Conservation (phyloP, 1,140 invertebrate species). For the Meloidogyne hapla region DNA sequence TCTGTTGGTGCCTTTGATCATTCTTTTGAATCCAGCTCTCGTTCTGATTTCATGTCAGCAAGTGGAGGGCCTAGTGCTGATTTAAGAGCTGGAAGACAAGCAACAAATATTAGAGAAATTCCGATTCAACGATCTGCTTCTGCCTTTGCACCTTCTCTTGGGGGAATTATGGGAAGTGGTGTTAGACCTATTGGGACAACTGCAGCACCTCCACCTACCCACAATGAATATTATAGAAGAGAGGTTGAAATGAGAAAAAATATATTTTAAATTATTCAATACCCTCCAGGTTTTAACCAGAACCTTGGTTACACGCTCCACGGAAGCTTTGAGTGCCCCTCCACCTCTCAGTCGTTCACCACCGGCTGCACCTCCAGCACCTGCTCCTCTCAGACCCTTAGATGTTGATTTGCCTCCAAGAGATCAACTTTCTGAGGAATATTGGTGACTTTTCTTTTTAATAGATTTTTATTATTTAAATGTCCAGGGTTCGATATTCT, state of each 20-base stretch:
- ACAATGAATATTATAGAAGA: slow-evolving; percentile 59
- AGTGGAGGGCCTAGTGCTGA: neutral
- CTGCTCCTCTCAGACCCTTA: slow-evolving; percentile 24
- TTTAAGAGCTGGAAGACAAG: neutral
- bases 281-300: slow-evolving; percentile 49
- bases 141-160: slow-evolving; percentile 48
- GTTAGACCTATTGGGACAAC: slow-evolving; percentile 2
- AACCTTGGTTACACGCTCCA: slow-evolving; percentile 63
- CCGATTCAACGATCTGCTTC: slow-evolving; percentile 54
- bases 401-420: slow-evolving; percentile 23
- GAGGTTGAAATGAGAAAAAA: slow-evolving; percentile 40
- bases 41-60: slow-evolving; percentile 5
- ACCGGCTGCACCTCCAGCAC: slow-evolving; percentile 44
- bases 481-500: slow-evolving; percentile 37
- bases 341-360: slow-evolving; percentile 51
- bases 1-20: slow-evolving; percentile 2
- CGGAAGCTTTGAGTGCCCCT: slow-evolving; percentile 52
- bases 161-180: neutral
- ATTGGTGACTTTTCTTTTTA: slow-evolving; percentile 22
- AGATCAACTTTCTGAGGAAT: slow-evolving; percentile 59
- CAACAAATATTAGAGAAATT: slow-evolving; percentile 54
- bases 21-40: slow-evolving; percentile 2
- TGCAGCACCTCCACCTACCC: slow-evolving; percentile 8
- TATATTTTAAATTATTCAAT: slow-evolving; percentile 16
- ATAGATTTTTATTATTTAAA: neutral